These are phyloP conservation scores for Pandion haliaetus DNA, from an alignment of 2,113 vertebrate species.

Conservation along the genomic window DNA sequence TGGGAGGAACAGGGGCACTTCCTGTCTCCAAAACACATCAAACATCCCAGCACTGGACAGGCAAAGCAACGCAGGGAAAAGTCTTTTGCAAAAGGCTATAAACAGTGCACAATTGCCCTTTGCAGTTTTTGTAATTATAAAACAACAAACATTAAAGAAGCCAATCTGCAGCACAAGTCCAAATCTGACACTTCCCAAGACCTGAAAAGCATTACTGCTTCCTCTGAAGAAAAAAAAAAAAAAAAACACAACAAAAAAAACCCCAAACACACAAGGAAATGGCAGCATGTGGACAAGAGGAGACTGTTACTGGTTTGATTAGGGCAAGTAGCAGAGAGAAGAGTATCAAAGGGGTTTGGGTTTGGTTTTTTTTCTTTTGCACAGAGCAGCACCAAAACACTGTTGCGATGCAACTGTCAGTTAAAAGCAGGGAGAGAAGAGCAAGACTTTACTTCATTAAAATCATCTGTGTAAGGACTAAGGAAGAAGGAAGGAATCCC, in stretches of 20 bases:
- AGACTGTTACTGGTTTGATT: not conserved
- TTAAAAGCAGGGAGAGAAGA: not conserved
- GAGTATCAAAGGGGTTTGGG: not conserved
- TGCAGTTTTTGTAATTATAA: not conserved
- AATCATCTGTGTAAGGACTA: not conserved
- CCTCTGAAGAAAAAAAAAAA: not conserved
- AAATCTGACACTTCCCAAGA: not conserved
- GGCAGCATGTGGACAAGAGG: not conserved
- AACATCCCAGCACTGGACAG: not conserved
- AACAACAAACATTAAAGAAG: not conserved
- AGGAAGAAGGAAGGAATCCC: not conserved
- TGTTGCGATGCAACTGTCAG: not conserved
- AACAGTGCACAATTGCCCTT: not conserved
- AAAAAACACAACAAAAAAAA: not conserved
- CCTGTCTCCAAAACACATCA: not conserved
- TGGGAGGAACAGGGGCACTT: not conserved
- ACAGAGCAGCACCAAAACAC: not conserved
- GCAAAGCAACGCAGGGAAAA: not conserved
- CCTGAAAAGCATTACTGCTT: not conserved
- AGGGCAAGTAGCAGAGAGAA: not conserved
- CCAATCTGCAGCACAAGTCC: not conserved
- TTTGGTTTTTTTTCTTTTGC: not conserved
- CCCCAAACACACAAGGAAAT: not conserved
- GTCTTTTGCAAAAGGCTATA: not conserved
- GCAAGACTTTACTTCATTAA: not conserved